Evolutionary conservation across 1,140 invertebrate species (phyloP), one percentile per base, ranked within the genome.

Genomic region (Anthonomus grandis): DNA sequence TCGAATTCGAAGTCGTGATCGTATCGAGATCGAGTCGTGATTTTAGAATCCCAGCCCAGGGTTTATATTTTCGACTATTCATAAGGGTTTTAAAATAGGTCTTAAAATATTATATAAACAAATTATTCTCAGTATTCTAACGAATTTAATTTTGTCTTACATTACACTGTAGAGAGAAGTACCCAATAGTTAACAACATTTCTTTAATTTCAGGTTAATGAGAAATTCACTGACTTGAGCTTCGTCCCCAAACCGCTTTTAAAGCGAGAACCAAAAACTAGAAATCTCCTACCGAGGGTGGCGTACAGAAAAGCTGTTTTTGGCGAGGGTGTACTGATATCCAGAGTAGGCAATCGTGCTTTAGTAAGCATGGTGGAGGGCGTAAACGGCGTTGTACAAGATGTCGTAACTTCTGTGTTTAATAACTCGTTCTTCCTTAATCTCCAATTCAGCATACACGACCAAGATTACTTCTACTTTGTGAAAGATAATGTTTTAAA

Each of bases 401-500:
- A 95, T 68, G 90, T 96, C 0, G 90, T 95, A 0, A 92, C 90
- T 0, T 92, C 92, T 0, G 90, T 97, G 5, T 90, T 97, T 67
- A 97, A 97, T 71, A 91, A 91, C 66, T 95, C 93, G 0, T 87
- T 87, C 70, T 90, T 95, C 76, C 72, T 97, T n/a, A 90, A 95
- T 57, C 75, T 96, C 0, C 89, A 93, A 73, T 93, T 95, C 65
- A 93, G 87, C 60, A 91, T 93, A 31, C 90, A 94, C 65, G 91
- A 91, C 74, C 83, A 93, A 76, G 93, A 96, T 66, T 87, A 93
- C 0, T 95, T 96, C 76, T 96, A 96, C 69, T 95, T 97, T 74
- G 90, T 97, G 1, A 97, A 97, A 73, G 89, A 93, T 64, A 93
- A 92, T 67, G 83, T 86, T 0, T 70, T 91, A 22, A 93, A 93